Evolutionary conservation across 2,797 vertebrate genomes (phyloP).

Genomic region (Enteromius trimaculatus): DNA sequence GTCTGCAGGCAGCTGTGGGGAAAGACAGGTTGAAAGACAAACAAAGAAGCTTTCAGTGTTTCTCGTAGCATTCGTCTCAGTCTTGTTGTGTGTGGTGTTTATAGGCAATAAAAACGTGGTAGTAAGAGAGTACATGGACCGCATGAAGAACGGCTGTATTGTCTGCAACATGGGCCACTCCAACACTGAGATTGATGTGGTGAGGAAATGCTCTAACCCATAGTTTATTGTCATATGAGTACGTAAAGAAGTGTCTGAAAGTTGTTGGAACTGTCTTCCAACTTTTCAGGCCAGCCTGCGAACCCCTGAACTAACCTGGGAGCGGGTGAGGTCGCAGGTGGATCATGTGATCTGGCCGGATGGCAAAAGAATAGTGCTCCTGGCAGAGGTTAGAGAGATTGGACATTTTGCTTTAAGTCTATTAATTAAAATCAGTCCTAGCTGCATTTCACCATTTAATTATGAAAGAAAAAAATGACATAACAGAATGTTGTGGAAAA

Average conservation of each 20-base stretch:
- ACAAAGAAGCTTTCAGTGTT: background rate
- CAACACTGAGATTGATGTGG: slow-evolving; percentile 98
- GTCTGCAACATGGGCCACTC: slow-evolving; percentile 99
- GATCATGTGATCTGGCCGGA: slow-evolving; percentile 98
- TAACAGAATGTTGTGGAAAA: background rate
- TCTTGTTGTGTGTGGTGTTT: slow-evolving; percentile 1
- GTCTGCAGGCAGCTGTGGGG: background rate
- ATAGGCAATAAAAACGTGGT: slow-evolving; percentile 98
- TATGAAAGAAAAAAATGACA: no score
- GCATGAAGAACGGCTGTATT: slow-evolving; percentile 98
- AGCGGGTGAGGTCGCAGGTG: slow-evolving; percentile 95
- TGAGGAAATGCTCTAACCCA: slow-evolving; percentile 70
- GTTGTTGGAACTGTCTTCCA: background rate
- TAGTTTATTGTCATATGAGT: slow-evolving; percentile 2
- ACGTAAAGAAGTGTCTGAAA: background rate
- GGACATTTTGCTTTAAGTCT: background rate
- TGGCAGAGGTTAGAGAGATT: slow-evolving; percentile 86
- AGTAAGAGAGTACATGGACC: slow-evolving; percentile 91
- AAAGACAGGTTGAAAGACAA: background rate
- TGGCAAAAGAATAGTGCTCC: slow-evolving; percentile 93
- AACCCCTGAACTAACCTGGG: slow-evolving; percentile 96
- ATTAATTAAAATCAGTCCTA: background rate
- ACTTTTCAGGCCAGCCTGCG: slow-evolving; percentile 89
- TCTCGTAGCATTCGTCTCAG: background rate
- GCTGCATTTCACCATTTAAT: background rate